These are phyloP conservation scores for Harpagifer antarcticus DNA, from an alignment of 2,797 vertebrate genomes.

Conservation along the genomic window DNA sequence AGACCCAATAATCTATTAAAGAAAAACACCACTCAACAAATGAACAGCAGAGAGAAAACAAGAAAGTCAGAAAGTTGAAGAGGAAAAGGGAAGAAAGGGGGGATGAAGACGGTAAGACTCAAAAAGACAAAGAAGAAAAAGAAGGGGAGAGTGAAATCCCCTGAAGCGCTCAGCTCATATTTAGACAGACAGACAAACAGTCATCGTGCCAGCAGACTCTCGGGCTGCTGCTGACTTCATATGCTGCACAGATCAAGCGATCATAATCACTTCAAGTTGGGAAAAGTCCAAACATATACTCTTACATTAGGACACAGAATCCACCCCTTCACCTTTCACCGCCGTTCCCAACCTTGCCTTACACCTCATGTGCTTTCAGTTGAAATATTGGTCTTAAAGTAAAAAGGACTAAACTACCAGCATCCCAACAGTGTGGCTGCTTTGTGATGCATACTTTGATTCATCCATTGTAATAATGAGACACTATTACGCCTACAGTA, in stretches of 20 bases:
- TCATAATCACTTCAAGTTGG: slow-evolving; percentile 60
- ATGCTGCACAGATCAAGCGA: slow-evolving; percentile 43
- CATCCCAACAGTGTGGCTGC: neutral
- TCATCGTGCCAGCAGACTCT: slow-evolving; percentile 62
- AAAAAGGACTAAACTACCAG: neutral
- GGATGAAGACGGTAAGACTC: slow-evolving; percentile 24
- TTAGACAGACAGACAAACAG: slow-evolving; percentile 67
- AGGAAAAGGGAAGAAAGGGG: slow-evolving; percentile 19
- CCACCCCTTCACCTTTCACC: slow-evolving; percentile 31
- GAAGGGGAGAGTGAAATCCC: slow-evolving; percentile 48
- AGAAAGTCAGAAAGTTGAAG: slow-evolving; percentile 13
- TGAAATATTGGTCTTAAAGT: slow-evolving; percentile 1
- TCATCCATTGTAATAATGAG: slow-evolving; percentile 7
- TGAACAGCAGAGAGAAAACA: slow-evolving; percentile 15
- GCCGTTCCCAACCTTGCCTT: neutral
- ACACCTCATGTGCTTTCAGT: neutral
- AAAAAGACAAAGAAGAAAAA: slow-evolving; percentile 36
- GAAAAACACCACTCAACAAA: slow-evolving; percentile 17
- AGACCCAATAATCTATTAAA: slow-evolving; percentile 9
- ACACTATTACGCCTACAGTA: slow-evolving; percentile 7
- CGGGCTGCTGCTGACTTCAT: slow-evolving; percentile 60
- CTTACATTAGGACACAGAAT: slow-evolving; percentile 35
- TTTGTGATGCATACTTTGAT: slow-evolving; percentile 9
- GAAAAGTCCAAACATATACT: slow-evolving; percentile 40
- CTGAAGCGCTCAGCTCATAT: slow-evolving; percentile 57